phyloP scores from a whole-genome alignment of 2,888 invertebrate genomes.

The Buathra laborator region DNA sequence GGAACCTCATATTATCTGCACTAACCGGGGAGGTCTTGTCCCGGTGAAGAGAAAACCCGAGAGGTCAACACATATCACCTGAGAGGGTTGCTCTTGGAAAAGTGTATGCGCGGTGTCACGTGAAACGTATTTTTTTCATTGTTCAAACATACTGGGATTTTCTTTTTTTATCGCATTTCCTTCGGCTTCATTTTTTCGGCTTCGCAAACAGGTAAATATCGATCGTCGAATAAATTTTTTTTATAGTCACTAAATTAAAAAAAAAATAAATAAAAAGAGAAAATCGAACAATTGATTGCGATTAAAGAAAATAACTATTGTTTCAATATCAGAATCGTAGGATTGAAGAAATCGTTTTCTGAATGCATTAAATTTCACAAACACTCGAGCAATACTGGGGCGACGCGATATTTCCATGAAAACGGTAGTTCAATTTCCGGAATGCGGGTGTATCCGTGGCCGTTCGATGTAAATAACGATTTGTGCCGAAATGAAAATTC shows the following conservation, averaged over 20 bases:
- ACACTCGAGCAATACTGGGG: not conserved
- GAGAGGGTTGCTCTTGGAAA: constrained; percentile 20
- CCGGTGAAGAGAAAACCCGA: constrained; percentile 26
- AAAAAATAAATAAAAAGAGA: not conserved
- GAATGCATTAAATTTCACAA: not conserved
- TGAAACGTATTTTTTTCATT: not conserved
- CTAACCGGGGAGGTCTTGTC: constrained; percentile 46
- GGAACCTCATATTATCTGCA: constrained; percentile 52
- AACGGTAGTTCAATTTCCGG: constrained; percentile 47
- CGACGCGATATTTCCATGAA: constrained; percentile 10
- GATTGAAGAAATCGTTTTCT: not conserved
- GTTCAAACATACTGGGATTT: not conserved
- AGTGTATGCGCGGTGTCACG: constrained; percentile 26
- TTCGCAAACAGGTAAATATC: constrained; percentile 21
- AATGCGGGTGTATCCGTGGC: not conserved
- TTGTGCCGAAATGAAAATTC: constrained; percentile 75
- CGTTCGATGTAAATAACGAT: constrained; percentile 60
- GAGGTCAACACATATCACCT: constrained; percentile 29
- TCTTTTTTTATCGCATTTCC: not conserved
- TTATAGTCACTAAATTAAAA: not conserved
- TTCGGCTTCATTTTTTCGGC: not conserved
- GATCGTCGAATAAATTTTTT: not conserved
- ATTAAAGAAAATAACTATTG: constrained; percentile 11
- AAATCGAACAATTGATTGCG: not conserved
- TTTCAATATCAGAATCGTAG: not conserved